Percentiles rank a stretch among this genome's conserved stretches.
These are phyloP conservation scores for Lepus europaeus DNA, from an alignment of 2,113 vertebrate genomes.

Conservation along the genomic window DNA sequence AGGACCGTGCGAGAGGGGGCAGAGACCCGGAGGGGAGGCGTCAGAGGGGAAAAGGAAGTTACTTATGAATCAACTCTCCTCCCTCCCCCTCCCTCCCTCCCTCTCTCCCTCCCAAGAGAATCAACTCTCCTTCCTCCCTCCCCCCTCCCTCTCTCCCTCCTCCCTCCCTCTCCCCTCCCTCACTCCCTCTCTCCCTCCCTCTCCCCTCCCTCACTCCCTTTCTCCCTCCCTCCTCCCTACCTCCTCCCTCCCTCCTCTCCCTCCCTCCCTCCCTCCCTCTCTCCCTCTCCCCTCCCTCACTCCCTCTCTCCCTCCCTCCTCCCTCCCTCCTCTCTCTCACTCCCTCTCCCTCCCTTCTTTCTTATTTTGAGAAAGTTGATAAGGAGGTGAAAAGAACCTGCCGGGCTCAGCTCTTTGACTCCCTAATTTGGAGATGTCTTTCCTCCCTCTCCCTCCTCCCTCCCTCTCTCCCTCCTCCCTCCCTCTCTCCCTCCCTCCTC, in stretches of 20 bases:
- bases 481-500: background rate
- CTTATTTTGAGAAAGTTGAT: background rate
- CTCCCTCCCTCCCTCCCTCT: background rate
- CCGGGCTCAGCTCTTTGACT: background rate
- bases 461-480: no score
- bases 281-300: no score
- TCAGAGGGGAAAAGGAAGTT: background rate
- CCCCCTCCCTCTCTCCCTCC: no score
- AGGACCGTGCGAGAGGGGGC: no score
- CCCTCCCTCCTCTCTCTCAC: no score
- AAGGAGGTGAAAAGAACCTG: background rate
- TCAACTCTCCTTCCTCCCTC: background rate
- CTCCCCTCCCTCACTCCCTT: no score
- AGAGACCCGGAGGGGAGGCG: background rate
- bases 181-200: background rate
- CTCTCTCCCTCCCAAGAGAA: background rate
- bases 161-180: no score
- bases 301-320: background rate
- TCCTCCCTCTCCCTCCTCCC: background rate
- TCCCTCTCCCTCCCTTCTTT: background rate
- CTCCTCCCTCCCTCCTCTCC: background rate
- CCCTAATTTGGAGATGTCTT: background rate
- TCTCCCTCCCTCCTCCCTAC: background rate
- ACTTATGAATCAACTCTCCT: no score
- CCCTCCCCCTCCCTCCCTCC: no score